A percentile compares a stretch with the other conserved stretches of the same genome.
These are phyloP conservation scores for Hoplias malabaricus DNA, from an alignment of 2,113 vertebrate genomes.

Conservation along the genomic window DNA sequence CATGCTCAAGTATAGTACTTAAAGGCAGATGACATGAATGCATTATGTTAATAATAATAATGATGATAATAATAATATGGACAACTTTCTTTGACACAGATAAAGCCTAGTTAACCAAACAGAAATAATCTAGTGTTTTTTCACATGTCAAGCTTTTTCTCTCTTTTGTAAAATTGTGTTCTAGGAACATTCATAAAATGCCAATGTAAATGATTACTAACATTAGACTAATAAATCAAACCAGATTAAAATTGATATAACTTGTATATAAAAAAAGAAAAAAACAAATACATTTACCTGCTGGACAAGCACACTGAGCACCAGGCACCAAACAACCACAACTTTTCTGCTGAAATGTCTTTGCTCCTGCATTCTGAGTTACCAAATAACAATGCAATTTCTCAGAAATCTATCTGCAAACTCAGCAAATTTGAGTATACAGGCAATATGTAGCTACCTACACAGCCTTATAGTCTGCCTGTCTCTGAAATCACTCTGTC, in stretches of 20 bases:
- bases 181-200: background rate
- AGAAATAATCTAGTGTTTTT: too few species aligned
- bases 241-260: background rate
- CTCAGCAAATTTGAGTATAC: background rate
- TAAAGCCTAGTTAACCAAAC: background rate
- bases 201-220: background rate
- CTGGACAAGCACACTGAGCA: slow-evolving; percentile 42
- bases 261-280: background rate
- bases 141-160: too few species aligned
- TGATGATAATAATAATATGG: background rate
- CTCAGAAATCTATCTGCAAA: background rate
- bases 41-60: background rate
- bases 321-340: slow-evolving; percentile 31
- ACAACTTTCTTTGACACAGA: background rate
- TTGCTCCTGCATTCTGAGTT: slow-evolving; percentile 43
- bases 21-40: background rate
- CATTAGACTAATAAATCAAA: background rate
- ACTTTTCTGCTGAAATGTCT: slow-evolving; percentile 22
- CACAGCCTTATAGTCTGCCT: background rate
- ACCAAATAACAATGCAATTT: background rate
- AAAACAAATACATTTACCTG: slow-evolving; percentile 44
- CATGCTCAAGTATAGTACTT: background rate
- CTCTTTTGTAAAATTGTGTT: too few species aligned
- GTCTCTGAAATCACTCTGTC: background rate
- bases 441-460: background rate